phyloP scores from a whole-genome alignment of 2,888 invertebrate genomes.

The Notodonta ziczac region DNA sequence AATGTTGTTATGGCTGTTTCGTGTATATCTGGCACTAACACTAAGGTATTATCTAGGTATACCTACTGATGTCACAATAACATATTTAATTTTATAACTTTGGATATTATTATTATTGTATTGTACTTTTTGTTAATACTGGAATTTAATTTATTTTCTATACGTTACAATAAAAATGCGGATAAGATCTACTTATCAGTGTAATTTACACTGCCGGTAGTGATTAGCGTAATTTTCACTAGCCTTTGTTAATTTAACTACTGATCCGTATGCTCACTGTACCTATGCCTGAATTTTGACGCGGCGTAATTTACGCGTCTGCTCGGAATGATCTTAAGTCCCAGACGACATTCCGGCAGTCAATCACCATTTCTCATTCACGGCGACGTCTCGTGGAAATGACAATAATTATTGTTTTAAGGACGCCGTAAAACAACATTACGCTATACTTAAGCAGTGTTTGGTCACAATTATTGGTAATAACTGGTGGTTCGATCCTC shows the following conservation, averaged over 20 bases:
- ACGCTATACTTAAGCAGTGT: slow-evolving; percentile 75
- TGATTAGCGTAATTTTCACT: too few relatives aligned
- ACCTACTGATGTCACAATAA: too few relatives aligned
- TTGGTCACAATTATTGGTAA: slow-evolving; percentile 77
- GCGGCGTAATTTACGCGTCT: background rate
- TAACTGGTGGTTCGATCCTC: slow-evolving; percentile 75
- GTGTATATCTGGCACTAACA: slow-evolving; percentile 33
- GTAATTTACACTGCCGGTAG: too few relatives aligned
- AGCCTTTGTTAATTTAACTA: too few relatives aligned
- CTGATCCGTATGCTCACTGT: too few relatives aligned
- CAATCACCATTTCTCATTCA: slow-evolving; percentile 9
- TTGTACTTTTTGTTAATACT: too few relatives aligned
- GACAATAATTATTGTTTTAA: slow-evolving; percentile 77
- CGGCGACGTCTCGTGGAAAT: slow-evolving; percentile 56
- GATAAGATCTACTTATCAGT: too few relatives aligned
- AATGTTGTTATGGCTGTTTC: slow-evolving; percentile 35
- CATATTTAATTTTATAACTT: too few relatives aligned
- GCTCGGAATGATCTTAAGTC: background rate
- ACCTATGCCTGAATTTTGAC: too few relatives aligned
- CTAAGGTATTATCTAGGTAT: slow-evolving; percentile 5
- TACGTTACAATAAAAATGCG: too few relatives aligned
- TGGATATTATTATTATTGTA: too few relatives aligned
- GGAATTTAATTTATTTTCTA: too few relatives aligned
- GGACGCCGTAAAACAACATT: slow-evolving; percentile 75
- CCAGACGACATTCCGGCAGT: slow-evolving; percentile 10